phyloP scores from a whole-genome alignment of 1,140 invertebrate species.

The Drosophila ananassae region DNA sequence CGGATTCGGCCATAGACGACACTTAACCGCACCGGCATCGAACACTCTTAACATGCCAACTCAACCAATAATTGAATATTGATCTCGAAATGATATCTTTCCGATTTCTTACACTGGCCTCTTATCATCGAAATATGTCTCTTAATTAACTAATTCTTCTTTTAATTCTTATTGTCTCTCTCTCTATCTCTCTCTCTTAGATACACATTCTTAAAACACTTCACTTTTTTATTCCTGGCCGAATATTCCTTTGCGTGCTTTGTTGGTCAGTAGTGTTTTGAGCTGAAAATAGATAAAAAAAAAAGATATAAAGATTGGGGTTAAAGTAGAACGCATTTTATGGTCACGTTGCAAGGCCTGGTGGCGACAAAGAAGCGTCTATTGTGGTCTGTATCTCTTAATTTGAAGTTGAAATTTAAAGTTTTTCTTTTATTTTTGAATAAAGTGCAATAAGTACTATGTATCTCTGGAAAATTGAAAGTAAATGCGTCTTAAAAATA shows the following conservation, averaged over 20 bases:
- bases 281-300: slow-evolving; percentile 32
- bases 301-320: not conserved
- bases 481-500: slow-evolving; percentile 17
- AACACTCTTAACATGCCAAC: slow-evolving; percentile 84
- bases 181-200: not conserved
- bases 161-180: not conserved
- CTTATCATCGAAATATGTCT: slow-evolving; percentile 6
- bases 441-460: no score
- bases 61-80: slow-evolving; percentile 57
- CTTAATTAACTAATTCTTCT: slow-evolving; percentile 2
- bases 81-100: slow-evolving; percentile 38
- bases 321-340: slow-evolving; percentile 18
- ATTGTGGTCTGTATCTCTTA: not conserved
- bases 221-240: slow-evolving; percentile 29
- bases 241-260: slow-evolving; percentile 11
- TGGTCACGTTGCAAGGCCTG: slow-evolving; percentile 10
- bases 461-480: not conserved
- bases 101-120: slow-evolving; percentile 4
- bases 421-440: no score
- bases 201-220: slow-evolving; percentile 13
- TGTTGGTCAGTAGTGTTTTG: slow-evolving; percentile 11
- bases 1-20: slow-evolving; percentile 85
- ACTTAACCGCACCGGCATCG: slow-evolving; percentile 84
- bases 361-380: not conserved
- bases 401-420: not conserved